Evolutionary conservation across 2,888 invertebrate species (phyloP), one percentile per base, ranked within the genome.

Genomic region (Dryomyza anilis): DNA sequence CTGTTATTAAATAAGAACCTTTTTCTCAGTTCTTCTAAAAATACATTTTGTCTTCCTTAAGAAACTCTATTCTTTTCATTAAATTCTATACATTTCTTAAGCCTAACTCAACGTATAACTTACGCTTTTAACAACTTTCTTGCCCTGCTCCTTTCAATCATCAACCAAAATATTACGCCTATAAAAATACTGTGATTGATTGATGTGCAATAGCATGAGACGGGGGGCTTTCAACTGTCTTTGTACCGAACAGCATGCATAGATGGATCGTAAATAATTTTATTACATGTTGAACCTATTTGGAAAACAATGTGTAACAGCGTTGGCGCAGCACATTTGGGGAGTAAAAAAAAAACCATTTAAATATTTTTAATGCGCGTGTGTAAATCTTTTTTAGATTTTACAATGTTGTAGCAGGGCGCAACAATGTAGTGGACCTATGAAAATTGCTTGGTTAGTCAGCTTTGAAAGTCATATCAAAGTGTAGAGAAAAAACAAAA

Each of bases 271-370:
- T 61, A 61, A 61, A 61, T 53, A 29, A 53, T 61, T 61, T 61
- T 53, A 61, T 43, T 52, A 43, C 61, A 61, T 19, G n/a, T 53
- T 61, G 61, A 52, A 61, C 61, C 61, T 43, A 61, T 61, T 61
- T 61, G 52, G 43, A 53, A 61, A 61, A 61, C 61, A 61, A 61
- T n/a, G n/a, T n/a, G n/a, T n/a, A n/a, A n/a, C 48, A 48, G 23
- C 23, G 6, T n/a, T 43, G 8, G 5, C 5, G 16, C 3, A 16
- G n/a, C 19, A 16, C 19, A 7, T 43, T 16, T 16, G n/a, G n/a
- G n/a, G n/a, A n/a, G n/a, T 16, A 2, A 1, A 16, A 16, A 43
- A 43, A 43, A 43, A 16, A n/a, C n/a, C n/a, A n/a, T n/a, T n/a
- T n/a, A n/a, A n/a, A n/a, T n/a, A 16, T 16, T 43, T 16, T 43